Evolutionary conservation across 1,140 invertebrate genomes (phyloP).

Genomic region (Zaprionus tsacasi): DNA sequence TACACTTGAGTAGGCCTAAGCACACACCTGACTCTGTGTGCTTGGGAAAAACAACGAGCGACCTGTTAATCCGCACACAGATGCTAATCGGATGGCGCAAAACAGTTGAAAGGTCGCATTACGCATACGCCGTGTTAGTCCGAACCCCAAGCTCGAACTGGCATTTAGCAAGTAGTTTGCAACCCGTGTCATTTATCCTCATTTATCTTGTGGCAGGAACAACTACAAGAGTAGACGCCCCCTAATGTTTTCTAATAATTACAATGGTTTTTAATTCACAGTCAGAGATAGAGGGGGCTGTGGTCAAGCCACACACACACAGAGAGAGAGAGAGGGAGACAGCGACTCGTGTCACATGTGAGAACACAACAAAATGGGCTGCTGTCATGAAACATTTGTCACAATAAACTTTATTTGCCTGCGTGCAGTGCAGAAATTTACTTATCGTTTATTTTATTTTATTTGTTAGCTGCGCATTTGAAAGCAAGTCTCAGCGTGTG

Average conservation of each 20-base stretch:
- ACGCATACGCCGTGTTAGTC: constrained; percentile 55
- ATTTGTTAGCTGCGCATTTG: constrained; percentile 53
- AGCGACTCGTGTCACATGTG: constrained; percentile 14
- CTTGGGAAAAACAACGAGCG: constrained; percentile 15
- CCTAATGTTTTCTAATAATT: constrained; percentile 77
- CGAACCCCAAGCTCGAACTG: constrained; percentile 35
- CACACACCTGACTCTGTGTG: constrained; percentile 25
- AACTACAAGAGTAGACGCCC: constrained; percentile 46
- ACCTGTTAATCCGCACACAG: constrained; percentile 41
- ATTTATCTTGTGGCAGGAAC: constrained; percentile 64
- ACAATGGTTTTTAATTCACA: constrained; percentile 73
- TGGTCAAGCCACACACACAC: constrained; percentile 24
- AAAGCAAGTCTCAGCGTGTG: constrained; percentile 67
- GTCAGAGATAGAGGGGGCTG: neutral
- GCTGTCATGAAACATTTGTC: constrained; percentile 82
- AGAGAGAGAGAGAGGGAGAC: neutral
- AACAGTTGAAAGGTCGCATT: constrained; percentile 52
- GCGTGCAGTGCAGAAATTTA: constrained; percentile 52
- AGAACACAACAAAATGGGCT: constrained; percentile 52
- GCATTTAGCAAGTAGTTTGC: constrained; percentile 23
- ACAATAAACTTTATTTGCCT: constrained; percentile 83
- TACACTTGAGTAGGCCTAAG: constrained; percentile 39
- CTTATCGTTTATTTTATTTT: constrained; percentile 22
- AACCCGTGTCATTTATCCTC: constrained; percentile 60
- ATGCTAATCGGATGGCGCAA: constrained; percentile 32